A percentile compares a stretch with the other conserved stretches of the same genome.
Conservation (phyloP, 2,888 invertebrate species). For the Clistopyga incitator region DNA sequence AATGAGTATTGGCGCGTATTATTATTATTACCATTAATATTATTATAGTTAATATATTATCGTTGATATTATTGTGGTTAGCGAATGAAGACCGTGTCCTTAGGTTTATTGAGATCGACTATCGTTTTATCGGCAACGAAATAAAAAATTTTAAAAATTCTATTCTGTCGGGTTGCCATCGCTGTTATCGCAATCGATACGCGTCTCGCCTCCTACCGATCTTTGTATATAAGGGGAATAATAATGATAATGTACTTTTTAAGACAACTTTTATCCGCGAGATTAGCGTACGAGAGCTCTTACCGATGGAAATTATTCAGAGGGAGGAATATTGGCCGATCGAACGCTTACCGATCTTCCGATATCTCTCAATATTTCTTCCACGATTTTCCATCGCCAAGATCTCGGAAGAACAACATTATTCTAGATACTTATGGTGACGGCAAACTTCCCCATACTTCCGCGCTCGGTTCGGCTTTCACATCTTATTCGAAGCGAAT, state of each 20-base stretch:
- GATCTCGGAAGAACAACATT: conserved; percentile 44
- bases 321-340: not conserved
- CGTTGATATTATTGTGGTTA: conserved; percentile 36
- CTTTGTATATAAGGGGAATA: conserved; percentile 51
- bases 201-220: conserved; percentile 51
- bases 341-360: conserved; percentile 2
- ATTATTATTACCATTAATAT: conserved; percentile 55
- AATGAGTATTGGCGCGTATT: conserved; percentile 63
- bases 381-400: conserved; percentile 22
- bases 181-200: conserved; percentile 39
- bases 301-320: conserved; percentile 23
- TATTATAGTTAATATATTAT: conserved; percentile 38
- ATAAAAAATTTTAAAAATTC: no score
- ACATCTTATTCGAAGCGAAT: not conserved
- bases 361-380: conserved; percentile 13
- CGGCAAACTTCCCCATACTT: conserved; percentile 62
- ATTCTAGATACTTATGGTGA: conserved; percentile 66
- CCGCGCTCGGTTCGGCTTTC: conserved; percentile 61
- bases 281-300: conserved; percentile 4
- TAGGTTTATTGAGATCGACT: conserved; percentile 33
- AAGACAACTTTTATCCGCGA: conserved; percentile 23
- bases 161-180: conserved; percentile 8
- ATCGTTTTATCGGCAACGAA: conserved; percentile 16
- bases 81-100: conserved; percentile 9
- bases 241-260: conserved; percentile 30